Percentiles rank a stretch among this genome's conserved stretches.
phyloP scores from a whole-genome alignment of 2,113 vertebrate genomes.

The mouse (Mus musculus) region GRCm39 chr4:84705501-84706000 shows the following conservation, averaged over 20 bases:
- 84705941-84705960: background rate
- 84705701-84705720: background rate
- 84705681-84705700: background rate
- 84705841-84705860: background rate
- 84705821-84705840: background rate
- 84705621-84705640: background rate
- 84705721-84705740: background rate
- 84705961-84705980: background rate
- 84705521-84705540: background rate
- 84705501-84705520: conserved; percentile 11
- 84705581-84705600: too few relatives aligned
- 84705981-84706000: background rate
- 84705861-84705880: background rate
- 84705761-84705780: background rate
- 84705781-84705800: background rate
- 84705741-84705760: background rate
- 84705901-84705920: background rate
- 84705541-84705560: background rate
- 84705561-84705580: background rate
- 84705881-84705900: background rate
- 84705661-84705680: fast-evolving
- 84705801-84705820: background rate
- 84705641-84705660: background rate
- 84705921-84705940: background rate
- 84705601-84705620: background rate